Base-by-base conservation (phyloP, 2,888 invertebrate species). In the Andricus quercusramuli region DNA sequence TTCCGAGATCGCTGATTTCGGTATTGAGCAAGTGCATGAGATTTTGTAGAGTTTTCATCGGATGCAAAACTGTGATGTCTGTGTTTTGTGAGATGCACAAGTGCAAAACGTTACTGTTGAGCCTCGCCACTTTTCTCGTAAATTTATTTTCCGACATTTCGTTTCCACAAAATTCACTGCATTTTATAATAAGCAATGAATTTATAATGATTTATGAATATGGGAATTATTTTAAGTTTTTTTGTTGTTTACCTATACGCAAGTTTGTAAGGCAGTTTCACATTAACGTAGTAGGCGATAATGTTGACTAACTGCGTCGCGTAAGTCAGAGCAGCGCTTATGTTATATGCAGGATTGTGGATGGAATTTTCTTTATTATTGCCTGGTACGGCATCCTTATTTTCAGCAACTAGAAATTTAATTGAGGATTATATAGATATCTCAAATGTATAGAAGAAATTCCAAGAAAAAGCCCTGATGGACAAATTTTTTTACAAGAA, bases 281-380 rank as follows among this genome's bases (percentile, higher is more conserved):
- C 95, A 93, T 98, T 97, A 83, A 98, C 94, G 91, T 96, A 96
- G 94, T 96, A 97, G 76, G 98, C 96, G 85, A 98, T 94, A 85
- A 98, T 94, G 90, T 96, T 95, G 68, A 97, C 95, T 86, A 98
- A 94, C 93, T 98, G 98, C 80, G 98, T 96, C 64, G 97, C 96
- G 91, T 98, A 97, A 65, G 96, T 96, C 78, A 84, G 95, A 78
- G 97, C 98, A 84, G 96, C 97, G 91, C 95, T 95, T 85, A 96
- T 96, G 84, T 95, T 95, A 89, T 96, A 96, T 66, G 96, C 95
- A 86, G 95, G 95, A 91, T 96, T 95, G 85, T 94, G 94, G 88
- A 95, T 95, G 22, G 95, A 94, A 81, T 94, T 93, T 85, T 94
- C 93, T 80, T 94, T 93, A 85, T 94, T 94, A 85, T 93, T 93